Conservation (phyloP, 1,140 invertebrate genomes). For the Leptinotarsa undecemlineata region DNA sequence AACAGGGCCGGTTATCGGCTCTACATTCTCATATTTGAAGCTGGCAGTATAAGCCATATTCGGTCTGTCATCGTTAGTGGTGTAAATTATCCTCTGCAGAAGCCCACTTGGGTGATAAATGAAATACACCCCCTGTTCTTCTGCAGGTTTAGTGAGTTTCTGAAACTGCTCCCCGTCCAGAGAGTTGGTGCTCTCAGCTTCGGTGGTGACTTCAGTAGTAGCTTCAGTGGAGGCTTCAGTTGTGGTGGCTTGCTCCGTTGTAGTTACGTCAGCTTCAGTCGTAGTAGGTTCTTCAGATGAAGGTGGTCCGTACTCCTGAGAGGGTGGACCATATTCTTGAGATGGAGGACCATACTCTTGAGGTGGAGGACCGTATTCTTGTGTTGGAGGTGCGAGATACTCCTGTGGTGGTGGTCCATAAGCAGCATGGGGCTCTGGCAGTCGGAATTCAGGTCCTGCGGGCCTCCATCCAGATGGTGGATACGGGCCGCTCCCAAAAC, state of each 20-base stretch:
- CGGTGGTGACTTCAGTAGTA: not conserved
- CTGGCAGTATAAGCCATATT: conserved; percentile 61
- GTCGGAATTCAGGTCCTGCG: not conserved
- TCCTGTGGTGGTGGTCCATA: not conserved
- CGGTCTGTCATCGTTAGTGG: conserved; percentile 57
- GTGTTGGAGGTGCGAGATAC: not conserved
- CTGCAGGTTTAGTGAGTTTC: not conserved
- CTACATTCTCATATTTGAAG: conserved; percentile 61
- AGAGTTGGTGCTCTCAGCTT: conserved; percentile 33
- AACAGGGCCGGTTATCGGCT: conserved; percentile 60
- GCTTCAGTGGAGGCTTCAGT: conserved; percentile 20
- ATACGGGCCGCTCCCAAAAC: not conserved
- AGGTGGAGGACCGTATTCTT: conserved; percentile 37
- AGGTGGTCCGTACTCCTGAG: conserved; percentile 17
- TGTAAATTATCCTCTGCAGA: conserved; percentile 59
- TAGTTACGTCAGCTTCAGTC: conserved; percentile 27
- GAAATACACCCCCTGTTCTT: conserved; percentile 59
- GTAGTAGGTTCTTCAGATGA: conserved; percentile 14
- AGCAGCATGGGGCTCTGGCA: not conserved
- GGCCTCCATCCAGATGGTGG: conserved; percentile 19
- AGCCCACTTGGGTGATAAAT: conserved; percentile 61
- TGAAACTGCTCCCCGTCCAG: conserved; percentile 22
- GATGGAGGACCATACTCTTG: not conserved
- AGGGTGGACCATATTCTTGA: conserved; percentile 3
- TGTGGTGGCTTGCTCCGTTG: conserved; percentile 41